Evolutionary conservation across 1,140 invertebrate species (phyloP), one percentile per base, ranked within the genome.

Genomic region (Drosophila carrolli): DNA sequence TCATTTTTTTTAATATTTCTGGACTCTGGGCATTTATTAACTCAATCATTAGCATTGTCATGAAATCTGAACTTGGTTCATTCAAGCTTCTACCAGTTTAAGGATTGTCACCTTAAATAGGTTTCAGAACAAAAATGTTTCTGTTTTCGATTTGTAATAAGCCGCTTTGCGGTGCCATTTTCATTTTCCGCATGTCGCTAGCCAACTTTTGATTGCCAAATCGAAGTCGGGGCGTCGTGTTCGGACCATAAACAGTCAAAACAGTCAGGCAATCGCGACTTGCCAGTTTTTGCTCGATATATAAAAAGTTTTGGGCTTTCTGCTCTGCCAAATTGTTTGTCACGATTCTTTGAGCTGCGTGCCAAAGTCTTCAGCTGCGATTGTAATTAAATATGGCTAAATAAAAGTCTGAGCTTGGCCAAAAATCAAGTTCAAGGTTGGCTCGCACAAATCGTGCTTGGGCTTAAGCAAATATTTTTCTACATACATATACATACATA

Each of bases 341-440:
- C 81, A 86, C 81, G 82, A 85, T 81, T 86, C 58, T 75, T 48
- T 32, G 38, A 44, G 71, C 56, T 70, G 62, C 63, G 82, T 84
- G 82, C 82, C 78, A 86, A 74, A 67, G 66, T 75, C 58, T 75
- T 61, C 35, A 53, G 71, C 57, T 50, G 46, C 29, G 35, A 63
- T 74, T 44, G 55, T 63, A 63, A 82, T 74, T 78, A 82, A 78
- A 81, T 82, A 71, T 44, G 55, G 46, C 23, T 54, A 13, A 32
- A 70, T 32, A 38, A 38, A 46, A 54, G 23, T 70, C 35, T 41
- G 61, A 23, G 40, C 43, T 56, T 44, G 50, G 51, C 27, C 41
- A 60, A 51, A 57, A 55, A 50, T 78, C 82, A 85, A 85, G 81
- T 86, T 85, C 81, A 85, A 85, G 82, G 81, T 56, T 67, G 67